These are phyloP conservation scores for Temnothorax rugatulus DNA, from an alignment of 2,888 invertebrate genomes.

Conservation along the genomic window DNA sequence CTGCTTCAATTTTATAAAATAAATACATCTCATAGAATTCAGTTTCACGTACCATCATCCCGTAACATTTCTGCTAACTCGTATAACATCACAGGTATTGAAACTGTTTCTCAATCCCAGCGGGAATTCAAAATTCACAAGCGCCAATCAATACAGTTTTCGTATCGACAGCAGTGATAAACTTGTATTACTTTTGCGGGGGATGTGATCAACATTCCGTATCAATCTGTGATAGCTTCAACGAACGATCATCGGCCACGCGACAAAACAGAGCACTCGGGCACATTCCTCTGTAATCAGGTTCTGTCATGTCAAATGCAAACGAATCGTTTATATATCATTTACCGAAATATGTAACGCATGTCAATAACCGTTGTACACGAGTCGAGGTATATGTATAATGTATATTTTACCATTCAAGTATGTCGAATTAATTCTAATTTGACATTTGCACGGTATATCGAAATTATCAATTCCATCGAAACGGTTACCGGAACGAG, in stretches of 20 bases:
- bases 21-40: neutral
- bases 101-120: neutral
- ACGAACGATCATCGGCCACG: neutral
- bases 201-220: conserved; percentile 38
- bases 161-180: conserved; percentile 7
- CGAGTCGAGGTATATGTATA: neutral
- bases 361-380: conserved; percentile 9
- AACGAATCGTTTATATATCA: conserved; percentile 30
- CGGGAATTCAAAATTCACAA: conserved; percentile 11
- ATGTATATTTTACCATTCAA: neutral
- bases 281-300: conserved; percentile 31
- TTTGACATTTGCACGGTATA: neutral
- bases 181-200: conserved; percentile 34
- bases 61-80: neutral
- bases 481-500: neutral
- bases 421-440: conserved; percentile 7
- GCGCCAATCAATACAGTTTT: conserved; percentile 17
- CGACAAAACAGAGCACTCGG: conserved; percentile 17
- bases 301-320: conserved; percentile 13
- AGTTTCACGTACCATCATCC: neutral
- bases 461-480: neutral
- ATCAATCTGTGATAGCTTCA: conserved; percentile 46
- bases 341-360: conserved; percentile 27
- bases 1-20: neutral
- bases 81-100: neutral